Conservation (phyloP, 1,140 invertebrate genomes). For the Apis mellifera region DNA sequence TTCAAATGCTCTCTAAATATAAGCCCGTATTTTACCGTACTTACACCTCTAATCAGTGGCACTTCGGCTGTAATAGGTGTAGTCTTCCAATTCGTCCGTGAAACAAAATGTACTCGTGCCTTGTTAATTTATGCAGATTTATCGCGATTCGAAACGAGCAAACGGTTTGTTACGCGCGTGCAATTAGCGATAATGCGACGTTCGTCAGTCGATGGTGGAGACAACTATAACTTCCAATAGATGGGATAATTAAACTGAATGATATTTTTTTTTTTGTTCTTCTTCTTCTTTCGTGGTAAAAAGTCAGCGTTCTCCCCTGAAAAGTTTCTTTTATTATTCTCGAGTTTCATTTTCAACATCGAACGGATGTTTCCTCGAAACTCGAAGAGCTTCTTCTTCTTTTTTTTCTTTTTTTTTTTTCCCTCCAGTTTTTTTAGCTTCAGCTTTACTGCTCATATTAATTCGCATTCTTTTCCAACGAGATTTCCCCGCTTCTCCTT, state of each 20-base stretch:
- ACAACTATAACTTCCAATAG: background rate
- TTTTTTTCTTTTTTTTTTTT: too few relatives aligned
- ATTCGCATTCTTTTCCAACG: background rate
- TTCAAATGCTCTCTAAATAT: too few relatives aligned
- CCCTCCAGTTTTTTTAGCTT: background rate
- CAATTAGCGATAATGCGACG: slow-evolving; percentile 33
- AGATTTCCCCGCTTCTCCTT: background rate
- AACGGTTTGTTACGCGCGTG: slow-evolving; percentile 22
- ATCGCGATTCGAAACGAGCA: background rate
- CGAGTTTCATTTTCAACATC: too few relatives aligned
- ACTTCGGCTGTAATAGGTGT: background rate
- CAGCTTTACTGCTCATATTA: background rate
- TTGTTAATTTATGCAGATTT: slow-evolving; percentile 2
- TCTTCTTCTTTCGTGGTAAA: background rate
- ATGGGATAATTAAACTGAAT: background rate
- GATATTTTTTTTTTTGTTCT: slow-evolving; percentile 14
- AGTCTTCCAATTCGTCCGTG: background rate
- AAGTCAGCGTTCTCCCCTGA: background rate
- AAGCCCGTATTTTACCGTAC: background rate
- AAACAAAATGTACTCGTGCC: background rate
- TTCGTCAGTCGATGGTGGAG: background rate
- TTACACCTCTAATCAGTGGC: background rate
- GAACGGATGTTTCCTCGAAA: background rate
- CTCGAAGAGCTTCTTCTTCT: background rate
- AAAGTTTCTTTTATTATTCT: too few relatives aligned